Evolutionary conservation across 2,888 invertebrate genomes (phyloP).

Genomic region (Philereme vetulata): DNA sequence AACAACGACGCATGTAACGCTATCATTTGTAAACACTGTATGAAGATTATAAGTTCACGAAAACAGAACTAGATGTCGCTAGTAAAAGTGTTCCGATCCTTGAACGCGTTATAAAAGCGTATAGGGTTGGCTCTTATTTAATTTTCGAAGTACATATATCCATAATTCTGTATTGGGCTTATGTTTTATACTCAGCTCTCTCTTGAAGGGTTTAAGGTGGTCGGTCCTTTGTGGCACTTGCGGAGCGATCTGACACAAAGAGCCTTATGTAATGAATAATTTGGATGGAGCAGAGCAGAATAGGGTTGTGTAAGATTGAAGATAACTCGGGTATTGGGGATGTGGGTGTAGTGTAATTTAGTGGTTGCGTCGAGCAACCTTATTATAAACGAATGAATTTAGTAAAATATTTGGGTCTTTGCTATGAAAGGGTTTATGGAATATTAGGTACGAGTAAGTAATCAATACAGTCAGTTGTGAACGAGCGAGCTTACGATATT

Average conservation of each 20-base stretch:
- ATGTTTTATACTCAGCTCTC: conserved; percentile 31
- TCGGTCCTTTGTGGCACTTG: conserved; percentile 37
- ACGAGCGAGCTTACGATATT: no score
- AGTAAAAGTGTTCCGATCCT: no score
- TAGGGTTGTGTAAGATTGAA: conserved; percentile 35
- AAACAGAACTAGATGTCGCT: no score
- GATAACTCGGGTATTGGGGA: conserved; percentile 37
- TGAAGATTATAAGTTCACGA: no score
- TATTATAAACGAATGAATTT: conserved; percentile 7
- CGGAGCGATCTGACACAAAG: conserved; percentile 38
- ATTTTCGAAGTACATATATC: conserved; percentile 11
- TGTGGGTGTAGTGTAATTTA: conserved; percentile 33
- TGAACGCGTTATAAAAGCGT: no score
- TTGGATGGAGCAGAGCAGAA: conserved; percentile 27
- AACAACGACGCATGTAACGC: no score
- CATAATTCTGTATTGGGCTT: conserved; percentile 16
- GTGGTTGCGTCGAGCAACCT: conserved; percentile 18
- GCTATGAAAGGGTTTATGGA: not conserved
- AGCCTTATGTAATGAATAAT: conserved; percentile 41
- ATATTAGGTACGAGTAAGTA: not conserved
- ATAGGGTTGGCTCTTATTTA: not conserved
- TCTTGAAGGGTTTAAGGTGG: conserved; percentile 30
- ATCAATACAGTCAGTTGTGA: not conserved
- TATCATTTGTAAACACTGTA: no score
- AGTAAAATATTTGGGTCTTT: conserved; percentile 4